Conservation (phyloP, 2,113 vertebrate genomes). For the Penelope pileata region DNA sequence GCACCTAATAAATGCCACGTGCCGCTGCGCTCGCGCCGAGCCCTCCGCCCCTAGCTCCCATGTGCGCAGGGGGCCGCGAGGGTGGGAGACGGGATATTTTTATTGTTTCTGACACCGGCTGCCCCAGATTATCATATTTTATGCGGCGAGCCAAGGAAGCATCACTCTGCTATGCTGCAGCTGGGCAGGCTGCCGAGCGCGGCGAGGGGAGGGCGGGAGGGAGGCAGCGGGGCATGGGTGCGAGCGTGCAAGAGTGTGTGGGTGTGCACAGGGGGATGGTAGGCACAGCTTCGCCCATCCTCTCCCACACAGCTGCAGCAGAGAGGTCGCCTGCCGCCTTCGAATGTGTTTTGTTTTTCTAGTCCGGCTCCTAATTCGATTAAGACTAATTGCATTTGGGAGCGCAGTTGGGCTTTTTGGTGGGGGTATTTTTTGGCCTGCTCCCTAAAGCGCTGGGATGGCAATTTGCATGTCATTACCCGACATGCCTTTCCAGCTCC, state of each 20-base stretch:
- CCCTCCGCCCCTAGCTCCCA: neutral
- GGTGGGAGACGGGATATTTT: conserved; percentile 34
- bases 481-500: neutral
- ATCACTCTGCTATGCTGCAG: conserved; percentile 66
- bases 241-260: neutral
- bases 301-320: accelerated
- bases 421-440: neutral
- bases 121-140: conserved; percentile 61
- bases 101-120: conserved; percentile 61
- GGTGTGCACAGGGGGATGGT: neutral
- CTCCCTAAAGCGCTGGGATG: neutral
- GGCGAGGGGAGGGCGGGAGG: neutral
- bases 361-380: neutral
- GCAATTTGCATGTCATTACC: conserved; percentile 12
- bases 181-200: conserved; percentile 52
- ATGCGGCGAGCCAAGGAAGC: conserved; percentile 31
- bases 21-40: accelerated
- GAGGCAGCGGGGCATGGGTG: neutral
- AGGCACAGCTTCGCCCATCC: neutral
- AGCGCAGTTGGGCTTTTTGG: neutral
- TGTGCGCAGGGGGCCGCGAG: accelerated
- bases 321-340: neutral
- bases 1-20: neutral
- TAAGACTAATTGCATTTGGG: conserved; percentile 60
- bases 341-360: conserved; percentile 46